phyloP scores from a whole-genome alignment of 2,888 invertebrate species.

The Trissoscelio sp. region DNA sequence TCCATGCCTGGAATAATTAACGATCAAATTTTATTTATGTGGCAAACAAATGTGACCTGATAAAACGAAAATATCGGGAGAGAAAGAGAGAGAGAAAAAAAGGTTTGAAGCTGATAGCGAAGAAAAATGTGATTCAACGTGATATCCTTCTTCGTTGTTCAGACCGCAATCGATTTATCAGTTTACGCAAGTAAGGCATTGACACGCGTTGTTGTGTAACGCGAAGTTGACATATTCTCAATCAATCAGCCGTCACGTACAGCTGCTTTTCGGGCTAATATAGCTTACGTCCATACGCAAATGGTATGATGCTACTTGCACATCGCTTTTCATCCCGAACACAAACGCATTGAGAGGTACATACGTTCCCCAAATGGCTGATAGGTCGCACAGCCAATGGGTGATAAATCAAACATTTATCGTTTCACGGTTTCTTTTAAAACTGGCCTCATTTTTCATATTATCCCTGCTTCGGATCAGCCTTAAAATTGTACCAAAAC shows the following conservation, averaged over 20 bases:
- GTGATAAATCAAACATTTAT: slow-evolving; percentile 64
- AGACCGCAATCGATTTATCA: slow-evolving; percentile 58
- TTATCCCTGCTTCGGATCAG: background rate
- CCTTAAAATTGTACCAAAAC: background rate
- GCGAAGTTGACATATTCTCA: slow-evolving; percentile 82
- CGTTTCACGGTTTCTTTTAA: slow-evolving; percentile 41
- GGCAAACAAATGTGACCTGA: background rate
- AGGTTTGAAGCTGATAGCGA: too few species aligned
- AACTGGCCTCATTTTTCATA: slow-evolving; percentile 16
- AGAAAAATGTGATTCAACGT: slow-evolving; percentile 41
- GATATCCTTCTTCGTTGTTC: slow-evolving; percentile 43
- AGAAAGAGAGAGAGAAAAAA: too few species aligned
- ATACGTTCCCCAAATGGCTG: slow-evolving; percentile 63
- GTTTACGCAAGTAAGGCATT: slow-evolving; percentile 73
- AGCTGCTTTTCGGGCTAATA: slow-evolving; percentile 75
- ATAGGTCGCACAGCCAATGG: slow-evolving; percentile 49
- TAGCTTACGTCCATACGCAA: slow-evolving; percentile 61
- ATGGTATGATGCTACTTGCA: slow-evolving; percentile 66
- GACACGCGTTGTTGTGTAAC: slow-evolving; percentile 78
- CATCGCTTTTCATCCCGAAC: slow-evolving; percentile 60
- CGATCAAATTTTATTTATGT: background rate
- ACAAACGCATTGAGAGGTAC: slow-evolving; percentile 62
- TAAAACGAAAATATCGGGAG: slow-evolving; percentile 5
- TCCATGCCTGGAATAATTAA: slow-evolving; percentile 16
- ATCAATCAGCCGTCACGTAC: slow-evolving; percentile 81